These are phyloP conservation scores for Boulengeromyrus knoepffleri DNA, from an alignment of 2,113 vertebrate species.

Conservation along the genomic window DNA sequence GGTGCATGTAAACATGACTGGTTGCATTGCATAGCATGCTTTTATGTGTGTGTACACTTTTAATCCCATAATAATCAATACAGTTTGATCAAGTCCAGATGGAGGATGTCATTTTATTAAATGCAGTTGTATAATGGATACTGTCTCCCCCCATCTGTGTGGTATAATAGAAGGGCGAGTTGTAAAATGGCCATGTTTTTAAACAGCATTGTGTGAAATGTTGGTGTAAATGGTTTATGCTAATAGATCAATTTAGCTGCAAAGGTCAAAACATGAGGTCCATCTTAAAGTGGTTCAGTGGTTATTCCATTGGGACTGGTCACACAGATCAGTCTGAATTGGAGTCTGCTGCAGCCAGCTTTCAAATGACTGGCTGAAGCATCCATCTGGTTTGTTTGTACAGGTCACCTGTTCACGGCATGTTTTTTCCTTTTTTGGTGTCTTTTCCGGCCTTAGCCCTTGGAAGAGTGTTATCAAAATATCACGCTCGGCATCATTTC, in stretches of 20 bases:
- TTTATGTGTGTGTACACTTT: background rate
- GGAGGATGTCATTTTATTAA: background rate
- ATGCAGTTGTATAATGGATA: background rate
- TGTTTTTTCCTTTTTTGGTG: background rate
- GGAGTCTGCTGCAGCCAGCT: constrained; percentile 34
- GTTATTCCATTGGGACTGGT: constrained; percentile 40
- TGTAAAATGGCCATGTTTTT: background rate
- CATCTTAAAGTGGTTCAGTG: constrained; percentile 28
- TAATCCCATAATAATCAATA: background rate
- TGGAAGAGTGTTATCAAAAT: background rate
- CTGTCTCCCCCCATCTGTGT: background rate
- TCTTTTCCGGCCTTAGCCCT: background rate
- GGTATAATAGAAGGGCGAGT: background rate
- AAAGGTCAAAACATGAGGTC: constrained; percentile 33
- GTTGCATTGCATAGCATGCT: background rate
- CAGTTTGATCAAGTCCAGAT: background rate
- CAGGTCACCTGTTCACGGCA: constrained; percentile 17
- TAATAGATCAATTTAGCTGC: constrained; percentile 37
- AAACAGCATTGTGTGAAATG: background rate
- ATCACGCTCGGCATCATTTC: background rate
- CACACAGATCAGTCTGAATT: constrained; percentile 40
- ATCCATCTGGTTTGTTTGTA: constrained; percentile 29
- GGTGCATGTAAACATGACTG: background rate
- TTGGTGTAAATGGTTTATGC: background rate
- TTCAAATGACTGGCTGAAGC: constrained; percentile 36